Evolutionary conservation across 2,113 vertebrate genomes (phyloP), one percentile per base, ranked within the genome.

Genomic region (Capreolus pygargus): DNA sequence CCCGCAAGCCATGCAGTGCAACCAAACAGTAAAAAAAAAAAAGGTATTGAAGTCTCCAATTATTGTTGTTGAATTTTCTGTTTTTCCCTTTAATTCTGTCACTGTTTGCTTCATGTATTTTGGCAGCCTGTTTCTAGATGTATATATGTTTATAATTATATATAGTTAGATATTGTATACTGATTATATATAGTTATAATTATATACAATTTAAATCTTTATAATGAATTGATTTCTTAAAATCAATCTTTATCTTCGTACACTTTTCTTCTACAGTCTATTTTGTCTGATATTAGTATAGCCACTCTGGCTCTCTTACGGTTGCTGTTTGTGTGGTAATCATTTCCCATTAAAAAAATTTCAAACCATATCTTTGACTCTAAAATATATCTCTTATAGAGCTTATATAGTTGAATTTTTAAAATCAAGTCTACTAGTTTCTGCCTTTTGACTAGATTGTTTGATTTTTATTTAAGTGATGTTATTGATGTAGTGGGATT

Each of bases 31-130:
- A 45, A 4, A 3, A 25, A 36, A 55, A 28, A 5, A 39, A 70
- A 55, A 36, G 28, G 14, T 76, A 79, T 54, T 67, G 30, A 76
- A 78, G 23, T 55, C 47, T 76, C 19, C 47, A 79, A 45, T 28
- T 70, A 76, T 43, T 83, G 14, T 39, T 55, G 14, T 67, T 82
- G 74, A 55, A 33, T 54, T 95, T 64, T 43, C 54, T 89, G 1
- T 74, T 95, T 92, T 23, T 81, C 8, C 33, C 23, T 94, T 91
- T 70, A 82, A 61, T 91, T 91, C 81, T 86, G 57, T 91, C 43
- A 54, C 30, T 82, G 86, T 93, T 95, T 95, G 61, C 54, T 87
- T 92, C 54, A 3, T 64, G 54, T 84, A 61, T 81, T 97, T 96
- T 70, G 47, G 33, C 50, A 43, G 11, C 60, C 25, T 78, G 17